Conservation (phyloP, 1,140 invertebrate species). For the Radopholus similis region DNA sequence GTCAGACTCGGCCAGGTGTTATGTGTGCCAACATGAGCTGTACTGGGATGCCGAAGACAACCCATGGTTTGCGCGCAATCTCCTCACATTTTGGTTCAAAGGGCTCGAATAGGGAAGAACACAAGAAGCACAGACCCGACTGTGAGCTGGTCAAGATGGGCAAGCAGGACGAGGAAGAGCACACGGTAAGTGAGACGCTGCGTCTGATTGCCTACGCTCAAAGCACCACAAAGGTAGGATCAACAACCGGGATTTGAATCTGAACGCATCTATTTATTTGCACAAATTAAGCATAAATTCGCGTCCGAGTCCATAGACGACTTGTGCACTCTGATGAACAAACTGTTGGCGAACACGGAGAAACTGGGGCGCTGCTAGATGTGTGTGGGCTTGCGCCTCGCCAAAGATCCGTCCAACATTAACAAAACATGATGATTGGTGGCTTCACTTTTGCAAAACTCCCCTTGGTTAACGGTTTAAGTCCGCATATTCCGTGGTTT, state of each 20-base stretch:
- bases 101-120: not conserved
- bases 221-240: not conserved
- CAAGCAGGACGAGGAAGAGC: slow-evolving; percentile 12
- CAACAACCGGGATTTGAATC: not conserved
- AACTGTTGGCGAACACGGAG: not conserved
- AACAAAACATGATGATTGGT: too few relatives aligned
- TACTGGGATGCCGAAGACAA: slow-evolving; percentile 9
- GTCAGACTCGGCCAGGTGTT: not conserved
- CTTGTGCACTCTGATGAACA: slow-evolving; percentile 2
- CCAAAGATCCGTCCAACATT: too few relatives aligned
- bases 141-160: slow-evolving; percentile 14
- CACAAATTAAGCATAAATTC: not conserved
- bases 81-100: not conserved
- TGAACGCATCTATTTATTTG: not conserved
- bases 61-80: not conserved
- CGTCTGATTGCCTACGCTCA: not conserved
- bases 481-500: too few relatives aligned
- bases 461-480: too few relatives aligned
- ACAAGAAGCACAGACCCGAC: slow-evolving; percentile 8
- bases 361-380: too few relatives aligned
- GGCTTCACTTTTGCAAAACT: too few relatives aligned
- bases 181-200: not conserved
- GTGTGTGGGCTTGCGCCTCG: too few relatives aligned
- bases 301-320: not conserved
- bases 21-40: slow-evolving; percentile 10